Percentiles rank a stretch among this genome's conserved stretches.
Conservation (phyloP, 2,888 invertebrate species). For the Miltochrista miniata region DNA sequence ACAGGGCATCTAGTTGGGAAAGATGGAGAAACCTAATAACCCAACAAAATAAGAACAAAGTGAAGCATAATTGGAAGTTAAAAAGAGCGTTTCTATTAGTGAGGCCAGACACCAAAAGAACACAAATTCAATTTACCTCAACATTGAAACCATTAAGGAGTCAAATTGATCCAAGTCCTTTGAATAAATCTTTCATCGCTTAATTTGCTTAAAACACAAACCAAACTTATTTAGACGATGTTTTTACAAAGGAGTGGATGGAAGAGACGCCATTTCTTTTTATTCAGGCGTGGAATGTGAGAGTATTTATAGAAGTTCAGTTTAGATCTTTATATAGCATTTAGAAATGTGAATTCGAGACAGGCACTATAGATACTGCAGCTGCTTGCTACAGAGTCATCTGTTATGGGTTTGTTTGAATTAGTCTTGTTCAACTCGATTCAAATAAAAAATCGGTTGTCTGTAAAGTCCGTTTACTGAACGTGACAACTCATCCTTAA, state of each 20-base stretch:
- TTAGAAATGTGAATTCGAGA: conserved; percentile 5
- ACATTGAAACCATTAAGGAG: neutral
- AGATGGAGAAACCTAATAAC: too few species aligned
- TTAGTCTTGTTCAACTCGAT: too few species aligned
- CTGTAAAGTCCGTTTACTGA: too few species aligned
- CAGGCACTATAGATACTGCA: conserved; percentile 10
- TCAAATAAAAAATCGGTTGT: too few species aligned
- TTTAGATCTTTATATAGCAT: conserved; percentile 21
- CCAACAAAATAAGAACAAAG: too few species aligned
- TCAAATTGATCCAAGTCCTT: neutral
- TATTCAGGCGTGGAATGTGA: conserved; percentile 16
- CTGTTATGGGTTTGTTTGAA: neutral
- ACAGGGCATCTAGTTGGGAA: too few species aligned
- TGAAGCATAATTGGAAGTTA: neutral
- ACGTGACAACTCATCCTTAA: too few species aligned
- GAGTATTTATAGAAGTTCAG: conserved; percentile 24
- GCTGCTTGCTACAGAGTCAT: conserved; percentile 11
- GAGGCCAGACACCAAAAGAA: neutral
- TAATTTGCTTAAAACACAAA: neutral
- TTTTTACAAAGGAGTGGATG: conserved; percentile 15
- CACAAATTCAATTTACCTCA: neutral
- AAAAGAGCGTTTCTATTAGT: neutral
- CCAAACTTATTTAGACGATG: conserved; percentile 25
- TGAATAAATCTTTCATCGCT: neutral
- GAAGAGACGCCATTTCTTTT: conserved; percentile 18